Base-by-base conservation (phyloP, 2,113 vertebrate genomes). In the Pseudopipra pipra region DNA sequence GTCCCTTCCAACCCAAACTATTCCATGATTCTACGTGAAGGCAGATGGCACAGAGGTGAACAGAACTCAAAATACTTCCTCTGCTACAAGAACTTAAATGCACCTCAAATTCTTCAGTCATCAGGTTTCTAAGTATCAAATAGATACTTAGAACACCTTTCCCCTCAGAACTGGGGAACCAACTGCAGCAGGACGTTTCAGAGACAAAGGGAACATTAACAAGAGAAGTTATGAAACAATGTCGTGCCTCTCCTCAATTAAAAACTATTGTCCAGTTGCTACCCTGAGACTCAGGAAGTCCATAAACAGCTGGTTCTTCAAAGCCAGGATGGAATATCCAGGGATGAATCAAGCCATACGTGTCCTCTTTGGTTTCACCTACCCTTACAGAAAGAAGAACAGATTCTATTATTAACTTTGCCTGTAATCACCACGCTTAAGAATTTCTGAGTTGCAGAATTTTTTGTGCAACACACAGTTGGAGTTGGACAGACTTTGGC, bases 1-100 rank as follows among this genome's bases (percentile, higher is more conserved):
- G 49, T 31, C 35, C 35, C 14, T 49, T 55, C 47, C 56, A 90
- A 17, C 12, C 31, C 79, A 41, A 83, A 31, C 30, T 25, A 84
- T 11, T 31, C 55, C 31, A 15, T 2, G 47, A 28, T 4, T 76
- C 47, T 20, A 2, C 9, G 6, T 37, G 35, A 52, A 28, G 6
- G 14, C 7, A 62, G 21, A 41, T 1, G 63, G 61, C 17, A 35
- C 0, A 0, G 56, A 59, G 8, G 8, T 4, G 3, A 82, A 25
- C 4, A 58, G 52, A 85, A 46, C 13, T 71, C 74, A 23, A 8
- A 10, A 2, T 4, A 35, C 4, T 8, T 76, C 30, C 67, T 27
- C 8, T 0, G 2, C 37, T 22, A 41, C 28, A 51, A 46, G 13
- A 66, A 35, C 19, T n/a, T 30, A 44, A 81, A 89, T 4, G 3